These are phyloP conservation scores for Brenthis hecate DNA, from an alignment of 2,888 invertebrate species.

Conservation along the genomic window DNA sequence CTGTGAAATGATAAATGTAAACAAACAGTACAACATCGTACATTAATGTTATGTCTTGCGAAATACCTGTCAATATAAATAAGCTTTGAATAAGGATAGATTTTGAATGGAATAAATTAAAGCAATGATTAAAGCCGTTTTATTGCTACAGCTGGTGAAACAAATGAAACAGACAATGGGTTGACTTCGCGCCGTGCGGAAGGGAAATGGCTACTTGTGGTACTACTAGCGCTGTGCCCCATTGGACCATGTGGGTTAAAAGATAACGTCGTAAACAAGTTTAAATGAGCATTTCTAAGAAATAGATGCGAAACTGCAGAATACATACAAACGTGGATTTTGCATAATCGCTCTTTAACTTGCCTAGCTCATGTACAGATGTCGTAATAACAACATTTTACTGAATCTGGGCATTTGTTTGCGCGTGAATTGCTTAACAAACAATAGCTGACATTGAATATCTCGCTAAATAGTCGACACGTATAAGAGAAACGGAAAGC, in stretches of 20 bases:
- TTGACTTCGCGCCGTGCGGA: slow-evolving; percentile 74
- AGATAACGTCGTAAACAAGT: slow-evolving; percentile 3
- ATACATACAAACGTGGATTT: slow-evolving; percentile 9
- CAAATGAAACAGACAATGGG: slow-evolving; percentile 71
- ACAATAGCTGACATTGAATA: slow-evolving; percentile 57
- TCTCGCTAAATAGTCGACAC: slow-evolving; percentile 51
- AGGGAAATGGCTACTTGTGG: slow-evolving; percentile 45
- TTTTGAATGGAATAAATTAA: slow-evolving; percentile 19
- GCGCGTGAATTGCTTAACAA: slow-evolving; percentile 55
- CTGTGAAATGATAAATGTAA: slow-evolving; percentile 33
- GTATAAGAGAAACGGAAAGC: slow-evolving; percentile 50
- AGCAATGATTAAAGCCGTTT: slow-evolving; percentile 44
- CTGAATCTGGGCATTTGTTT: slow-evolving; percentile 45
- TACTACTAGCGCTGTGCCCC: slow-evolving; percentile 20
- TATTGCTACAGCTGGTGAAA: slow-evolving; percentile 48
- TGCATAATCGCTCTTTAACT: slow-evolving; percentile 17
- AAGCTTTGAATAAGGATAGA: slow-evolving; percentile 23
- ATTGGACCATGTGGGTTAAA: background rate
- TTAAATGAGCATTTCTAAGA: background rate
- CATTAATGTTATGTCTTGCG: slow-evolving; percentile 32
- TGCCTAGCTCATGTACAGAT: slow-evolving; percentile 14
- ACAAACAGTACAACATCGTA: slow-evolving; percentile 34
- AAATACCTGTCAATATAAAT: slow-evolving; percentile 30
- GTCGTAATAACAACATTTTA: slow-evolving; percentile 8
- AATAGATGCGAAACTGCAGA: background rate